Evolutionary conservation across 2,888 invertebrate species (phyloP).

Genomic region (Xanthorhoe designata): DNA sequence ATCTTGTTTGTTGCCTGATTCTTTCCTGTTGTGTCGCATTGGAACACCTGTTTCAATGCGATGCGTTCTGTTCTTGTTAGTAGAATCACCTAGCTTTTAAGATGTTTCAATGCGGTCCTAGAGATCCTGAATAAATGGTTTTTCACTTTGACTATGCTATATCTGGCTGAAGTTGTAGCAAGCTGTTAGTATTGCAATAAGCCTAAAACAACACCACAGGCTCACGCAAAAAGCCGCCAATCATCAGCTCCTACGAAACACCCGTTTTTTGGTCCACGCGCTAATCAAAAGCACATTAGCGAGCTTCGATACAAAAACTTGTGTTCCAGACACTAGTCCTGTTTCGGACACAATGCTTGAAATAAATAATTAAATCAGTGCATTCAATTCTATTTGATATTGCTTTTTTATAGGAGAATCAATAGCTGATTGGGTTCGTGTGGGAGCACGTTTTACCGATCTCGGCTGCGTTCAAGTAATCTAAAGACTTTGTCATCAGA

Average conservation of each 20-base stretch:
- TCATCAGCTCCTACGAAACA: slow-evolving; percentile 18
- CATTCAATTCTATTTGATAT: background rate
- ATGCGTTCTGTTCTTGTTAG: too few relatives aligned
- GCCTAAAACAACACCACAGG: background rate
- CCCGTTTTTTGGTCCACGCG: slow-evolving; percentile 16
- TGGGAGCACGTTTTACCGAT: too few relatives aligned
- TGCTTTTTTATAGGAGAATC: background rate
- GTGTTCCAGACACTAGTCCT: slow-evolving; percentile 8
- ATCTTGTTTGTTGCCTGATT: too few relatives aligned
- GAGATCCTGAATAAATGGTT: background rate
- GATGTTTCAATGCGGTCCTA: too few relatives aligned
- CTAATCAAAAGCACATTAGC: slow-evolving; percentile 36
- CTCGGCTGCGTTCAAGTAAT: too few relatives aligned
- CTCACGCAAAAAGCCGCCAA: slow-evolving; percentile 8
- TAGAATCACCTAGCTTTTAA: too few relatives aligned
- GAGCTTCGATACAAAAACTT: slow-evolving; percentile 22
- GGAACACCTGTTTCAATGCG: too few relatives aligned
- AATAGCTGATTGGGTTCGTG: too few relatives aligned
- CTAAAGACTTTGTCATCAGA: too few relatives aligned
- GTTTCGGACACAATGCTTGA: background rate
- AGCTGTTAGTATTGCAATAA: background rate
- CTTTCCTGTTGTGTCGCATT: too few relatives aligned
- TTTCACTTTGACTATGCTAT: too few relatives aligned
- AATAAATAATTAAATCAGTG: background rate
- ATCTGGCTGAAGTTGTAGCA: background rate